Evolutionary conservation across 1,140 invertebrate genomes (phyloP).

Genomic region (Papilio glaucus): DNA sequence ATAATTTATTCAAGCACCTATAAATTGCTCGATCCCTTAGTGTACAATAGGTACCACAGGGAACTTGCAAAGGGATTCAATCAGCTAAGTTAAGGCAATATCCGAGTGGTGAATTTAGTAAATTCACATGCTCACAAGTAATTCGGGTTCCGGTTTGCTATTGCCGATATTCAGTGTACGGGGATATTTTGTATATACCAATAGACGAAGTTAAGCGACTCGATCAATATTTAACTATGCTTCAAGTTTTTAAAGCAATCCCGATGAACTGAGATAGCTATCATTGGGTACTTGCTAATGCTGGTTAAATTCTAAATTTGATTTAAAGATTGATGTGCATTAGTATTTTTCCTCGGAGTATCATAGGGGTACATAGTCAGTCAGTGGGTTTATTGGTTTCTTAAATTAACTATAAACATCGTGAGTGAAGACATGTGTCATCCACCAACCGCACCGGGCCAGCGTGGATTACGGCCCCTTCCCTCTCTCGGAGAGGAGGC

Average conservation of each 20-base stretch:
- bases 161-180: not conserved
- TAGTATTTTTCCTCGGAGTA: too few relatives aligned
- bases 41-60: not conserved
- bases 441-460: too few relatives aligned
- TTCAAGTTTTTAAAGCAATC: not conserved
- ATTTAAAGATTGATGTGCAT: too few relatives aligned
- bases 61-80: slow-evolving; percentile 1
- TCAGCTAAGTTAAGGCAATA: slow-evolving; percentile 18
- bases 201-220: not conserved
- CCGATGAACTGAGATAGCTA: too few relatives aligned
- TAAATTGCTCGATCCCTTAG: not conserved
- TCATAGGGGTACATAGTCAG: too few relatives aligned
- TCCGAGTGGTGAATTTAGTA: not conserved
- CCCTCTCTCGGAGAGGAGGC: too few relatives aligned
- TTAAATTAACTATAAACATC: too few relatives aligned
- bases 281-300: too few relatives aligned
- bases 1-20: not conserved
- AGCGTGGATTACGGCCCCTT: too few relatives aligned
- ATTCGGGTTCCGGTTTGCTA: not conserved
- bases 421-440: too few relatives aligned
- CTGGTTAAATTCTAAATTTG: too few relatives aligned
- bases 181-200: not conserved
- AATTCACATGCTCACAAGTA: slow-evolving; percentile 21
- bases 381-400: too few relatives aligned
- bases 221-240: not conserved